phyloP scores from a whole-genome alignment of 2,113 vertebrate genomes.

The Campylomormyrus numenius region DNA sequence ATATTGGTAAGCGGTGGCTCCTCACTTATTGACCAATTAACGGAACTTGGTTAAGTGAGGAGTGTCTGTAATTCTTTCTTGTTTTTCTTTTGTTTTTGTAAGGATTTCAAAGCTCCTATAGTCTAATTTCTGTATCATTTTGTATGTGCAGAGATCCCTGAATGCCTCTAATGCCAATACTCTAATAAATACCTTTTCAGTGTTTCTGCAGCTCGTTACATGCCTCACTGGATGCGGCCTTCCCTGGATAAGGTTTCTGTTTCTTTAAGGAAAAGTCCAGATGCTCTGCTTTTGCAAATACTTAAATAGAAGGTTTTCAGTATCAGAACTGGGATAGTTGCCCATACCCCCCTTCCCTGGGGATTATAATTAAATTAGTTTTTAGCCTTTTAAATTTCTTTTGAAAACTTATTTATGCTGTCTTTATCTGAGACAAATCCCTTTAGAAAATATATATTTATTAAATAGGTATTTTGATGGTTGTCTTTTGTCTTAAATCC shows the following conservation, averaged over 20 bases:
- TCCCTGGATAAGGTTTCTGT: background rate
- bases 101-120: background rate
- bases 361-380: slow-evolving; percentile 74
- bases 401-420: slow-evolving; percentile 34
- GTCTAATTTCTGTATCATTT: background rate
- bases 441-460: background rate
- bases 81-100: background rate
- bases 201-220: background rate
- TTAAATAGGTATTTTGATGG: background rate
- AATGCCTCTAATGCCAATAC: background rate
- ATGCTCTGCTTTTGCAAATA: slow-evolving; percentile 55
- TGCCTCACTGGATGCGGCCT: background rate
- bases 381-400: slow-evolving; percentile 71
- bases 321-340: slow-evolving; percentile 64
- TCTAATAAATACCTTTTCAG: background rate
- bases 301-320: slow-evolving; percentile 56
- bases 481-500: background rate
- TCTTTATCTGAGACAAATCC: background rate
- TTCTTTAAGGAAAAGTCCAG: slow-evolving; percentile 3
- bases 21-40: background rate
- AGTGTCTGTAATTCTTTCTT: background rate
- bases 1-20: background rate
- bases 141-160: background rate
- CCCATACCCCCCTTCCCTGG: slow-evolving; percentile 52
- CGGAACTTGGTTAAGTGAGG: background rate